Percentiles rank a stretch among this genome's conserved stretches.
Conservation (phyloP, 2,797 vertebrate genomes). For the Erpetoichthys calabaricus region DNA sequence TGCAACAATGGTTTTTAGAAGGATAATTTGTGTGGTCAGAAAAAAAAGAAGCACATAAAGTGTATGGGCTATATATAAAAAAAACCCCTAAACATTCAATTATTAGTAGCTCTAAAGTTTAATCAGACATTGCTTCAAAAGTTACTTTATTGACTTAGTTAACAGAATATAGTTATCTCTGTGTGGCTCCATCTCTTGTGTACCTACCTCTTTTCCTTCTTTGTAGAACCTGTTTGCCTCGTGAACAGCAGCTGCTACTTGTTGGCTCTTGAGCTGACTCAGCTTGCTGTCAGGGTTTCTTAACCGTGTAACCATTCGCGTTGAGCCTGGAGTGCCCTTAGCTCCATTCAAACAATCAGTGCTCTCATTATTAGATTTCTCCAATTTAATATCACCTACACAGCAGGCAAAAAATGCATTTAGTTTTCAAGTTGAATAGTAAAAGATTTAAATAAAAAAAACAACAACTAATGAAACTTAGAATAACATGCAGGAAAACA, state of each 20-base stretch:
- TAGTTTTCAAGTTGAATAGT: background rate
- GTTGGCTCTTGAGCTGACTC: conserved; percentile 84
- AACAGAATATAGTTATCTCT: too few relatives aligned
- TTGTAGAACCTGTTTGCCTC: conserved; percentile 83
- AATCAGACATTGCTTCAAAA: too few relatives aligned
- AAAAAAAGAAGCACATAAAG: too few relatives aligned
- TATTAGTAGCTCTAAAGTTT: too few relatives aligned
- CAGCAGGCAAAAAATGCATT: background rate
- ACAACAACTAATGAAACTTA: conserved; percentile 13
- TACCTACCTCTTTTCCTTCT: conserved; percentile 83
- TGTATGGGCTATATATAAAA: too few relatives aligned
- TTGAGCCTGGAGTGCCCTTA: conserved; percentile 47
- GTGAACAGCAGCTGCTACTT: conserved; percentile 78
- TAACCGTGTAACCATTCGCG: conserved; percentile 84
- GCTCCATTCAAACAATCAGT: conserved; percentile 39
- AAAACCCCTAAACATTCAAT: too few relatives aligned
- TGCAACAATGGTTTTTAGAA: too few relatives aligned
- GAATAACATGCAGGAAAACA: conserved; percentile 12
- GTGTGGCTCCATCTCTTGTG: too few relatives aligned
- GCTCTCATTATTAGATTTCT: conserved; percentile 59
- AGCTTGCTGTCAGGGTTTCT: conserved; percentile 95
- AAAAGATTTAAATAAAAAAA: background rate
- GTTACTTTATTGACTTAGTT: too few relatives aligned
- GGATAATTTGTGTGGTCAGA: too few relatives aligned
- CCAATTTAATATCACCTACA: conserved; percentile 50